Evolutionary conservation across 37 sponge, comb jelly and placozoan genomes (phyloP), one percentile per base, ranked within the genome.

Genomic region (Amphimedon queenslandica): DNA sequence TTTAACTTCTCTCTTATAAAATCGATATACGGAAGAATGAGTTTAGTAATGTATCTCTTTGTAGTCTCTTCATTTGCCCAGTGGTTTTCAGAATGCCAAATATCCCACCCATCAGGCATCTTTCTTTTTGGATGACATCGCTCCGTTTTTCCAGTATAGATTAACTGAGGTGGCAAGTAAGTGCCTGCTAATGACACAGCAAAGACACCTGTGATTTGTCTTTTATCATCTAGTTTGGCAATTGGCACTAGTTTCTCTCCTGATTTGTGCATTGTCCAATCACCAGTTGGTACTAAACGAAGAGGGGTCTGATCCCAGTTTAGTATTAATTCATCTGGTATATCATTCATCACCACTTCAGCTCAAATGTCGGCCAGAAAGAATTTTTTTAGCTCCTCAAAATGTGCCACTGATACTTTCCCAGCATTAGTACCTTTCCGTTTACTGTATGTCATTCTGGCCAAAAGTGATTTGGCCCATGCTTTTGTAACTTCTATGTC

Each of bases 221-320:
- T n/a, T n/a, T 74, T 74, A 53, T 77, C 77, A 43, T 78, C 41
- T 37, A 13, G 8, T 10, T 33, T 29, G 8, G 70, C 41, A 40
- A 78, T 78, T 11, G 61, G 41, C 20, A 78, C 29, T 11, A 32
- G 27, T 13, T 69, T 68, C 8, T 34, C 70, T 51, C 70, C 70
- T 55, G 32, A 30, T 4, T 21, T 5, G 41, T 78, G 42, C 79
- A 78, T 78, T 3, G 79, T 77, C 77, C 77, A 66, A 23, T 43
- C 37, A 28, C 57, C 34, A 47, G 43, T 20, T 53, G 77, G 68
- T 37, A 68, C 70, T 4, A 78, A 25, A 28, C 25, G 61, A 33
- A 69, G 58, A 3, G 70, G 63, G 13, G 79, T 78, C 35, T 78
- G 79, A 34, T 78, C 79, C 79, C 79, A 78, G 31, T 69, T 78